Base-by-base conservation (phyloP, 2,113 vertebrate species). In the Oreochromis aureus region DNA sequence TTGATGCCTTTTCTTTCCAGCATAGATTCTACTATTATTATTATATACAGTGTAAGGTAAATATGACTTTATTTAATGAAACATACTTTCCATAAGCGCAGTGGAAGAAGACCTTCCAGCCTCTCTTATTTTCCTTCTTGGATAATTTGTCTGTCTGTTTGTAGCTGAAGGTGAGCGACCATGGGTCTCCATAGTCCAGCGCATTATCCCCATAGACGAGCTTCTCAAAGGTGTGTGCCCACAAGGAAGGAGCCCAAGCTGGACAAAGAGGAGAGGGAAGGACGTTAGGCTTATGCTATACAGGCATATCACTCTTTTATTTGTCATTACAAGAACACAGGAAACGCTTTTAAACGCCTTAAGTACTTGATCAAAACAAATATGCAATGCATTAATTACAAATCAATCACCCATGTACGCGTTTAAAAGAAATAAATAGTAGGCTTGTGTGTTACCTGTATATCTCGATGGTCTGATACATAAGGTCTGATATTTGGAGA, bases 141-240 rank as follows among this genome's bases (percentile, higher is more conserved):
- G 86, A 90, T 51, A 95, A 5, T 22, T 4, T 1, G 5, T 89
- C 11, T 39, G 84, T 83, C 53, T 85, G 89, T 5, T 4, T 82
- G 91, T 95, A 95, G 92, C 58, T 91, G 15, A 96, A 96, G 80
- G 86, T 88, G 19, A 95, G 84, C 11, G 3, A 84, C 94, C 94
- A 95, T 6, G 76, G 18, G 80, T 96, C 94, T 85, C 30, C 89
- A 84, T 91, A 83, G 8, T 94, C 90, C 86, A 94, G 82, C 89
- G 85, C 90, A 18, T 81, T 80, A 30, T 94, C 94, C 1, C 91
- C 86, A 4, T 78, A 6, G 59, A 92, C 32, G 79, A 95, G 8
- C 1, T 93, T 80, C 0, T 86, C 10, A 88, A 96, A 94, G 4
- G 6, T 90, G 0, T 93, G 90, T 54, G 1, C 1, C 95, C 94